Base-by-base conservation (phyloP, 2,113 vertebrate genomes). In the Corythornis vintsioides region DNA sequence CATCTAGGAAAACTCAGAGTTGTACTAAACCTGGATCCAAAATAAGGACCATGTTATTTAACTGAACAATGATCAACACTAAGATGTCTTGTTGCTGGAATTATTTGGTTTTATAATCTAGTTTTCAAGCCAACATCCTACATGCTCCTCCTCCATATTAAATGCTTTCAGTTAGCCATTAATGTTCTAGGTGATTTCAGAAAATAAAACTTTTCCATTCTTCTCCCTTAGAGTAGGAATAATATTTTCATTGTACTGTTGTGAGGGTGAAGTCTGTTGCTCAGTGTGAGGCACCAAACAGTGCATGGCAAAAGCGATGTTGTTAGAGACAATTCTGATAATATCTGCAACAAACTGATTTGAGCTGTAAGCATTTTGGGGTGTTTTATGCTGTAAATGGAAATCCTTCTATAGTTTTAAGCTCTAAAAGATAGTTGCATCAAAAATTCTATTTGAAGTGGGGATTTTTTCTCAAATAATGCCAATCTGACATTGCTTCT, bases 361-460 rank as follows among this genome's bases (percentile, higher is more conserved):
- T 77, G 38, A 83, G 19, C 48, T 76, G 59, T 82, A 83, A 94
- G 89, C 35, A 31, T 78, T 94, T 95, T 79, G 63, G 66, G 71
- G 42, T 88, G 81, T 90, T 91, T 95, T 73, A 71, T 66, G 75
- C 33, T 83, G 56, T 73, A 94, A 96, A 95, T 89, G 72, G 60
- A 92, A 96, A 95, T 86, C 67, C 45, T 78, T 12, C 72, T 87
- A 40, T 73, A 88, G 52, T 73, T 85, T 14, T 72, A 95, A 78
- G 35, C 65, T 89, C 64, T 91, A 75, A 96, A 93, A 94, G 22
- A 14, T 53, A 73, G 66, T 90, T 95, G 52, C 48, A 96, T 96
- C 29, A 95, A 94, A 74, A 95, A 92, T 93, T 91, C 90, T 74
- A 71, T 94, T 88, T 95, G 93, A 96, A 95, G 73, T 53, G 33